Evolutionary conservation across 2,797 vertebrate genomes (phyloP), one percentile per base, ranked within the genome.

Genomic region (Paguma larvata): DNA sequence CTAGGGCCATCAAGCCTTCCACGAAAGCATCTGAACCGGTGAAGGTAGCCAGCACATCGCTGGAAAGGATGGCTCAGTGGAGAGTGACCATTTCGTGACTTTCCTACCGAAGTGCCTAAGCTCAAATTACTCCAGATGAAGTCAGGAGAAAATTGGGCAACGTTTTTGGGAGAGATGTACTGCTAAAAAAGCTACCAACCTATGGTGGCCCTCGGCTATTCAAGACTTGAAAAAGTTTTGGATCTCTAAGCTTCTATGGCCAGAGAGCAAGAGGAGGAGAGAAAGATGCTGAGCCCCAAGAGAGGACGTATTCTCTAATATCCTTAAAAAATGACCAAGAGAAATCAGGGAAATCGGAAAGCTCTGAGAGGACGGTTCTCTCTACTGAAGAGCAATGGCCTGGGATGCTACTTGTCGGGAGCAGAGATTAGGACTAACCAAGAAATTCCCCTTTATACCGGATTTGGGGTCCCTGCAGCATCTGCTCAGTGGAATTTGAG

Each of bases 31-130:
- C 63, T 79, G 70, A 88, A 44, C 77, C 38, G 21, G 27, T 56
- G 77, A 16, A 9, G 25, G 9, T 78, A 79, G 11, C 13, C 63
- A 79, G 11, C 13, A 53, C 21, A 83, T 38, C 46, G 62, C 63
- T 96, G 41, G 68, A 91, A 94, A 96, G 83, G n/a, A 38, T 56
- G 30, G 44, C 77, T 77, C 30, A 48, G 46, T 25, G 16, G 34
- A 46, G 59, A 83, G 62, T 44, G 75, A 46, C 38, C 11, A 25
- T 44, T 75, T 85, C 72, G 62, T 89, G 32, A 67, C 18, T 82
- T 72, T 85, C 38, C 44, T 83, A 46, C 5, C 70, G 68, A 93
- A 46, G 25, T 95, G 16, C 30, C 59, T 80, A 83, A 73, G 30
- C n/a, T 90, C 62, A 83, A 70, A 27, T 77, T 77, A 83, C 13